Conservation (phyloP, 2,113 vertebrate genomes). For the Elachura formosa region DNA sequence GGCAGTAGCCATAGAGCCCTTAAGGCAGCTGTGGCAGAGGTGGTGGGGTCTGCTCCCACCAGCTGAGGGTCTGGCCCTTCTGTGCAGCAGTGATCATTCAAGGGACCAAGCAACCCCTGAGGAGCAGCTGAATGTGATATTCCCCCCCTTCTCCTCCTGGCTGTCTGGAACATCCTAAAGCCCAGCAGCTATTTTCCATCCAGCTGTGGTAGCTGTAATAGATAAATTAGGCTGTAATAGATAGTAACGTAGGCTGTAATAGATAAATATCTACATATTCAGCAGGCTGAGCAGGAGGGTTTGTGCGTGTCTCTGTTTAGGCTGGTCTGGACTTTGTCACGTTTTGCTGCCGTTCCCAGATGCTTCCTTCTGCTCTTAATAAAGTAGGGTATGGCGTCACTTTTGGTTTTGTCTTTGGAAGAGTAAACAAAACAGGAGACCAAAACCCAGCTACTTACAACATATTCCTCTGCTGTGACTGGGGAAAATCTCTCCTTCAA, state of each 20-base stretch:
- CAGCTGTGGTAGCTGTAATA: neutral
- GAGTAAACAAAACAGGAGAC: neutral
- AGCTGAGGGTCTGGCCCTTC: neutral
- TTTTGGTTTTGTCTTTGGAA: conserved; percentile 12
- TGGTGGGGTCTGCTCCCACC: neutral
- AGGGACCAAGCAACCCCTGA: neutral
- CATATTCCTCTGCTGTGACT: neutral
- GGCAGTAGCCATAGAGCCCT: neutral
- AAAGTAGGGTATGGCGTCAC: neutral
- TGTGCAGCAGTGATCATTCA: neutral
- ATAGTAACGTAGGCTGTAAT: neutral
- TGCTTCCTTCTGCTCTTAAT: neutral
- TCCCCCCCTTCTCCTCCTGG: neutral
- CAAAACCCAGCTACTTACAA: neutral
- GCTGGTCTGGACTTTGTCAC: neutral
- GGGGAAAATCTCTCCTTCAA: neutral
- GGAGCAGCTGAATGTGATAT: neutral
- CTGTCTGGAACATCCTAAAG: neutral
- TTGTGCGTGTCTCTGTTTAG: neutral
- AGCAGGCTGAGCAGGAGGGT: neutral
- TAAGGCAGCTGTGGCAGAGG: neutral
- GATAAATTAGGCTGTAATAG: neutral
- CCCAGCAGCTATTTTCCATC: neutral
- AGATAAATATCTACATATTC: neutral
- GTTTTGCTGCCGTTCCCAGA: neutral